Conservation (phyloP, 92 coral and sea anemone genomes). For the Palythoa caribaeorum region DNA sequence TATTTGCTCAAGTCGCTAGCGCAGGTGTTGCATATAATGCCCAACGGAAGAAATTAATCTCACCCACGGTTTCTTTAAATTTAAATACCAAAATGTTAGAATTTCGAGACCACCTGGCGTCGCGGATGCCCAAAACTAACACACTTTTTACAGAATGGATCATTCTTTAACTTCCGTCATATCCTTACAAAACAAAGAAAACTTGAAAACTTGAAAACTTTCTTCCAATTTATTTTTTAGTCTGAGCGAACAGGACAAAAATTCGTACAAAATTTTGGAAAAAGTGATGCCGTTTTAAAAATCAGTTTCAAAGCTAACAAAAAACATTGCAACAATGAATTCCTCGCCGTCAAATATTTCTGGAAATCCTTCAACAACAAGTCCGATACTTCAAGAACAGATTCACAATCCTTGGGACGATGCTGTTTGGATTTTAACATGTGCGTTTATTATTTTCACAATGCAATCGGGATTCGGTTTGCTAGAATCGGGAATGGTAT, state of each 20-base stretch:
- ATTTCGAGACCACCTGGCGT: slow-evolving; percentile 25
- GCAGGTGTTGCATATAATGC: slow-evolving; percentile 14
- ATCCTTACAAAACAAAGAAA: not conserved
- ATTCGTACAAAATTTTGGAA: not conserved
- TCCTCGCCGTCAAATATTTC: slow-evolving; percentile 18
- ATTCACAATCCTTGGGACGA: slow-evolving; percentile 77
- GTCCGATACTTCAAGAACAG: not conserved
- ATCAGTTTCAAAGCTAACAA: slow-evolving; percentile 4
- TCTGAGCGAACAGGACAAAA: not conserved
- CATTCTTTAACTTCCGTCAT: slow-evolving; percentile 33
- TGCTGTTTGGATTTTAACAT: slow-evolving; percentile 73
- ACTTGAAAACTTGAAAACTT: not conserved
- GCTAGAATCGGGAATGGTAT: slow-evolving; percentile 75
- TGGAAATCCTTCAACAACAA: not conserved
- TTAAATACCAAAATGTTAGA: slow-evolving; percentile 39
- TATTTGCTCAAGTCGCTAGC: slow-evolving; percentile 1
- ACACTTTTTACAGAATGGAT: not conserved
- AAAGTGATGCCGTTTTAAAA: not conserved
- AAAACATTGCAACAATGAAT: slow-evolving; percentile 9
- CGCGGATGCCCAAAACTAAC: not conserved
- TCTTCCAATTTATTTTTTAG: not conserved
- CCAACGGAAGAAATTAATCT: slow-evolving; percentile 43
- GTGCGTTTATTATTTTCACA: slow-evolving; percentile 73
- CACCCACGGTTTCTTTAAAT: slow-evolving; percentile 31
- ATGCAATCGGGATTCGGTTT: slow-evolving; percentile 77